phyloP scores from a whole-genome alignment of 2,888 invertebrate genomes.

The Hydraecia micacea region DNA sequence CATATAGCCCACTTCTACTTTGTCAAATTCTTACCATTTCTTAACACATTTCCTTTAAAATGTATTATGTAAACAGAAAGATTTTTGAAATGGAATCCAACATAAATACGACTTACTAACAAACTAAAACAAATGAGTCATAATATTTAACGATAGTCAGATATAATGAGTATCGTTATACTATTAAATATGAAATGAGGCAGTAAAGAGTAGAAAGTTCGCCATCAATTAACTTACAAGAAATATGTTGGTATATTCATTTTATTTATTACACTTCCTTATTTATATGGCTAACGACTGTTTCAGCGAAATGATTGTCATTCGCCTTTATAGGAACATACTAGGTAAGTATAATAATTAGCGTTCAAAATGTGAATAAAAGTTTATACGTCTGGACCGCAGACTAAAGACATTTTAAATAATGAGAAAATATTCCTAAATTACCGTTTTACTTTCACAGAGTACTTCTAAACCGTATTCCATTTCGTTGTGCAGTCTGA shows the following conservation, averaged over 20 bases:
- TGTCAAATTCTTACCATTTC: conserved; percentile 54
- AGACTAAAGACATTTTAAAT: conserved; percentile 7
- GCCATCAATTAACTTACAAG: conserved; percentile 28
- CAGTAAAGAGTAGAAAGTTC: conserved; percentile 49
- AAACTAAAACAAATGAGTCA: conserved; percentile 21
- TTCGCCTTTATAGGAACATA: conserved; percentile 5
- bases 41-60: conserved; percentile 30
- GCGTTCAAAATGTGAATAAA: conserved; percentile 6
- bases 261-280: conserved; percentile 34
- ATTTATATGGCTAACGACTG: conserved; percentile 24
- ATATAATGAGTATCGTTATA: conserved; percentile 16
- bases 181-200: conserved; percentile 28
- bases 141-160: conserved; percentile 26
- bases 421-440: conserved; percentile 26
- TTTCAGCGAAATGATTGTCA: conserved; percentile 23
- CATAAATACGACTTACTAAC: conserved; percentile 14
- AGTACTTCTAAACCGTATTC: conserved; percentile 33
- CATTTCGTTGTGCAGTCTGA: conserved; percentile 55
- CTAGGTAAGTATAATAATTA: neutral
- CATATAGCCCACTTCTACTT: conserved; percentile 64
- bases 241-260: conserved; percentile 23
- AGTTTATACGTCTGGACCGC: neutral
- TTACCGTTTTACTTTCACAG: conserved; percentile 45
- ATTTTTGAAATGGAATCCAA: conserved; percentile 15
- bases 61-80: conserved; percentile 39